Percentiles rank a stretch among this genome's conserved stretches.
Evolutionary conservation across 2,888 invertebrate genomes (phyloP).

Genomic region (Callyntrura sp.): DNA sequence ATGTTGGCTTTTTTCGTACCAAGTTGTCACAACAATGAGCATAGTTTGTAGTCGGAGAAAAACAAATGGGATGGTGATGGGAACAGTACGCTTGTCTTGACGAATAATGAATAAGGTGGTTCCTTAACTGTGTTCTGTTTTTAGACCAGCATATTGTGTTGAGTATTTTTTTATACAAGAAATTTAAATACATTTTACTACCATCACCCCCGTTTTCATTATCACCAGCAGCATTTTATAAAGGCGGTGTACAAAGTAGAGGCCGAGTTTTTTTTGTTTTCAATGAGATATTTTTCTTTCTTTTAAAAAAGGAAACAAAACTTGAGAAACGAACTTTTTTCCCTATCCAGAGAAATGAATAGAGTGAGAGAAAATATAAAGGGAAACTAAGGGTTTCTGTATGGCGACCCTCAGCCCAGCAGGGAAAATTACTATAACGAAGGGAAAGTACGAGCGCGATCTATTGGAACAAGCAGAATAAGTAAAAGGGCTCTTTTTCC

Average conservation of each 20-base stretch:
- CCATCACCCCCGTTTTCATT: constrained; percentile 19
- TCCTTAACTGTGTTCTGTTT: background rate
- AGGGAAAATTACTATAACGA: constrained; percentile 42
- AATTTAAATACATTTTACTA: background rate
- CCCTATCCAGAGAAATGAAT: constrained; percentile 29
- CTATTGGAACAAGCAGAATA: constrained; percentile 17
- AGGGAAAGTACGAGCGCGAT: constrained; percentile 13
- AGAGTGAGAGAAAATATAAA: constrained; percentile 36
- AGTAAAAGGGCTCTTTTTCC: background rate
- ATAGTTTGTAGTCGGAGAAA: background rate
- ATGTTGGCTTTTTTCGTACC: background rate
- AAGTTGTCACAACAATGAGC: constrained; percentile 8
- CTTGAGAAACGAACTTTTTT: constrained; percentile 13
- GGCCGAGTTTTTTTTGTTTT: constrained; percentile 17
- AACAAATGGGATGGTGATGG: background rate
- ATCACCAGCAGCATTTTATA: constrained; percentile 20
- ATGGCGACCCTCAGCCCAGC: constrained; percentile 2
- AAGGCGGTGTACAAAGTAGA: background rate
- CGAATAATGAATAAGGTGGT: background rate
- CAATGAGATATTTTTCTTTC: background rate
- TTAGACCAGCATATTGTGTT: background rate
- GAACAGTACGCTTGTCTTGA: background rate
- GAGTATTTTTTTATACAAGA: background rate
- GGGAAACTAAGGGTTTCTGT: constrained; percentile 49
- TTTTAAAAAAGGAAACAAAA: background rate